phyloP scores from a whole-genome alignment of 2,113 vertebrate species.

The Proteles cristata region DNA sequence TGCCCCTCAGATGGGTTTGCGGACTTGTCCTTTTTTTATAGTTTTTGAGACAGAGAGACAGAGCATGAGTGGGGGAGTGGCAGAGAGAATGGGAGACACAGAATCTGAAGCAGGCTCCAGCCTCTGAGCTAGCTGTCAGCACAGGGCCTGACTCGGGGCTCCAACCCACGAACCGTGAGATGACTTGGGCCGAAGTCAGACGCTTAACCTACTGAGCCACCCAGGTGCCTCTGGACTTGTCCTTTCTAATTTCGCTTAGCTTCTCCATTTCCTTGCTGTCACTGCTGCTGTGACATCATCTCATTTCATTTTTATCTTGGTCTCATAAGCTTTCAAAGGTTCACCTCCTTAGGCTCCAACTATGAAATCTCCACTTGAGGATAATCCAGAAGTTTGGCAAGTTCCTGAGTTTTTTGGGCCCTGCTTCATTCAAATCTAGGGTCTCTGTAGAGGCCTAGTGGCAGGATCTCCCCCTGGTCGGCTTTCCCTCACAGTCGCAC shows the following conservation, averaged over 20 bases:
- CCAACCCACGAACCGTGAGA: too few species aligned
- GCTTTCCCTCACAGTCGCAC: slow-evolving; percentile 90
- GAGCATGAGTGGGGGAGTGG: too few species aligned
- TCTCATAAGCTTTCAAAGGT: slow-evolving; percentile 92
- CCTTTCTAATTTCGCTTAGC: slow-evolving; percentile 92
- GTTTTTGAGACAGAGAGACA: too few species aligned
- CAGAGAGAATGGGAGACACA: too few species aligned
- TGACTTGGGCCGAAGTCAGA: too few species aligned
- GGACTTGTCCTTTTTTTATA: slow-evolving; percentile 87
- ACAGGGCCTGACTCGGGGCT: too few species aligned
- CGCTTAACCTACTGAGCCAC: too few species aligned
- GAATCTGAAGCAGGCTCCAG: too few species aligned
- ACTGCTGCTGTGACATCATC: slow-evolving; percentile 91
- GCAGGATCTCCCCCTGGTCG: slow-evolving; percentile 88
- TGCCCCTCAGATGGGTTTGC: slow-evolving; percentile 91
- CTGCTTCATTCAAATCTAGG: slow-evolving; percentile 91
- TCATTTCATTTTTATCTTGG: slow-evolving; percentile 91
- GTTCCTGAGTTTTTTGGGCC: slow-evolving; percentile 89
- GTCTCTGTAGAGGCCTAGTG: slow-evolving; percentile 90
- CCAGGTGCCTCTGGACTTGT: slow-evolving; percentile 83
- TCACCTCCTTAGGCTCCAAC: slow-evolving; percentile 93
- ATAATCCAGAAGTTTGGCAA: slow-evolving; percentile 93
- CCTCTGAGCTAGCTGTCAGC: too few species aligned
- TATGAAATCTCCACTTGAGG: slow-evolving; percentile 93
- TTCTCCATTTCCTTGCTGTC: slow-evolving; percentile 90